Evolutionary conservation across 2,797 vertebrate genomes (phyloP), one percentile per base, ranked within the genome.

Genomic region (Hirundo rustica): DNA sequence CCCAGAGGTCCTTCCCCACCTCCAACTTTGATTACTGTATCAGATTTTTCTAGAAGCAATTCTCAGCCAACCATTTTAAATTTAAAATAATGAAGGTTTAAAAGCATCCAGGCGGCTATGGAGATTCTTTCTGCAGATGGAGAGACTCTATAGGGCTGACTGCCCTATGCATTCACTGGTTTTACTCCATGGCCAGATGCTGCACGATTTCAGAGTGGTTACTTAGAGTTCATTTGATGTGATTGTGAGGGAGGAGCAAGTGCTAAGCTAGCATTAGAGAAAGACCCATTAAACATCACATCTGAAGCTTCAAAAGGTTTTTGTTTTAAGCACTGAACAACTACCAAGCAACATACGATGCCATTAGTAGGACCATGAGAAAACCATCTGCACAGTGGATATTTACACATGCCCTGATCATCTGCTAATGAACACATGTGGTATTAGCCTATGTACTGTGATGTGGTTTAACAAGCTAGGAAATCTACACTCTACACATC

Each of bases 91-190:
- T 70, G 62, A 75, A 85, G 32, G 54, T 94, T 92, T 94, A 62
- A 95, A 96, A 94, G 89, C 79, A 85, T 92, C n/a, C 68, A 91
- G 62, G 92, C 96, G 93, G 68, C 58, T 70, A 26, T 60, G 65
- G 79, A 93, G 66, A 94, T 65, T 81, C 82, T 83, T 85, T 79
- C 79, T 78, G 50, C 54, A 85, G 58, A 58, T 36, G 27, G 53
- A 55, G 70, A 51, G 70, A 87, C 79, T 88, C 89, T 62, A 70
- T 11, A 80, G 68, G 50, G 30, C 61, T 57, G 86, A 91, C 3
- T 91, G 72, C 53, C 77, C 32, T 50, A 67, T 1, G 13, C 32
- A 64, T 81, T 27, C 51, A 55, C 85, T 29, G 58, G 36, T 72
- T 93, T 70, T 81, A 66, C 62, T 72, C 76, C 67, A 51, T 25